A percentile compares a stretch with the other conserved stretches of the same genome.
phyloP scores from a whole-genome alignment of 2,888 invertebrate species.

The Drosophila bunnanda region DNA sequence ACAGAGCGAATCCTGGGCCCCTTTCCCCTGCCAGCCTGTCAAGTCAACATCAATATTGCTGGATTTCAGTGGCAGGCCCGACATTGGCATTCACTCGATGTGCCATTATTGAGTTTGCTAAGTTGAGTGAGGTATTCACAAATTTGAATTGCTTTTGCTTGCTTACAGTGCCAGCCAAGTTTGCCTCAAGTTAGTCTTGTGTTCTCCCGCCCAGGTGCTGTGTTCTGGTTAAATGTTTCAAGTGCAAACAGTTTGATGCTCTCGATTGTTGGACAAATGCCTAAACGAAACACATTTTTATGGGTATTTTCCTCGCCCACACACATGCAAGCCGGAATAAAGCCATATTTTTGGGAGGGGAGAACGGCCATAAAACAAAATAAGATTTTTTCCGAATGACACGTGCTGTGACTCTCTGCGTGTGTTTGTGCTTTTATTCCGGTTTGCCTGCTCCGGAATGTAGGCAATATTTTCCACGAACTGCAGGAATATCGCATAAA shows the following conservation, averaged over 20 bases:
- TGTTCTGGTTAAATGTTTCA: slow-evolving; percentile 28
- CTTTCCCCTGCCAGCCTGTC: slow-evolving; percentile 15
- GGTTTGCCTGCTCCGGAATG: slow-evolving; percentile 15
- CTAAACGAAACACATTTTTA: slow-evolving; percentile 60
- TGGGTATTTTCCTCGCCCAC: slow-evolving; percentile 35
- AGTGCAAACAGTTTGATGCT: slow-evolving; percentile 25
- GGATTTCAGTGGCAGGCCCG: slow-evolving; percentile 23
- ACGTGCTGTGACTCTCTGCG: slow-evolving; percentile 27
- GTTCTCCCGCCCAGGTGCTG: slow-evolving; percentile 14
- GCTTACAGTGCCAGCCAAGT: slow-evolving; percentile 16
- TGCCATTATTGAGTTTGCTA: slow-evolving; percentile 45
- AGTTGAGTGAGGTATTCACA: slow-evolving; percentile 35
- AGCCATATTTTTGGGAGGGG: slow-evolving; percentile 51
- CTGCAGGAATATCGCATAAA: slow-evolving; percentile 25
- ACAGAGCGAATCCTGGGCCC: slow-evolving; percentile 15
- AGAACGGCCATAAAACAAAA: slow-evolving; percentile 61
- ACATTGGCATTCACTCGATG: slow-evolving; percentile 35
- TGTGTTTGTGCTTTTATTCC: slow-evolving; percentile 13
- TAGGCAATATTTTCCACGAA: slow-evolving; percentile 28
- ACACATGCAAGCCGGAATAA: slow-evolving; percentile 4
- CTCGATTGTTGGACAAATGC: slow-evolving; percentile 41
- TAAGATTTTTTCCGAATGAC: slow-evolving; percentile 45
- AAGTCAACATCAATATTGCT: slow-evolving; percentile 46
- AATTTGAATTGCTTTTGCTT: slow-evolving; percentile 17
- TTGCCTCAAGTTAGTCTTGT: slow-evolving; percentile 8